Evolutionary conservation across 2,797 vertebrate genomes (phyloP).

Genomic region (Anas bernieri): DNA sequence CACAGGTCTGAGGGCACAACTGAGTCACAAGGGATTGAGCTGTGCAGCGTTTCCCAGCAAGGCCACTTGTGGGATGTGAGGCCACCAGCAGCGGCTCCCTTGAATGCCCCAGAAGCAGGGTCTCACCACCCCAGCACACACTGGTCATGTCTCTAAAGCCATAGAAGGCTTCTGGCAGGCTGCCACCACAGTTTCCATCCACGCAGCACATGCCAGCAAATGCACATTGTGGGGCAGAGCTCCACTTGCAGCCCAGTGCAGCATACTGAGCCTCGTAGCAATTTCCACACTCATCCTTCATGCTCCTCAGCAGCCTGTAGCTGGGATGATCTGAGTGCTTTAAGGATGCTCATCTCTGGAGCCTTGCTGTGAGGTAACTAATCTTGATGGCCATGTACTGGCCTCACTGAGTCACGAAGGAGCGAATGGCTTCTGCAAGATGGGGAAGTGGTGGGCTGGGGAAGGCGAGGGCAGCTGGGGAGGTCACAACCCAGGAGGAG

Average conservation of each 20-base stretch:
- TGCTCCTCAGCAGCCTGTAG: not conserved
- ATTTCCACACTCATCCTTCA: fast-evolving
- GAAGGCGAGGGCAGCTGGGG: not conserved
- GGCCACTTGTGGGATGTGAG: fast-evolving
- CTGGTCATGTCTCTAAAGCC: not conserved
- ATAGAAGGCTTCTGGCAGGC: not conserved
- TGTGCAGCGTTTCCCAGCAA: fast-evolving
- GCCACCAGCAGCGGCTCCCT: not conserved
- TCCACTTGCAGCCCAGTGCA: fast-evolving
- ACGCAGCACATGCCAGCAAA: fast-evolving
- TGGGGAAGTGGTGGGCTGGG: not conserved
- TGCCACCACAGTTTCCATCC: not conserved
- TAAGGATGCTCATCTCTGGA: not conserved
- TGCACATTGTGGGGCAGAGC: not conserved
- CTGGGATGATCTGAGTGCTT: not conserved
- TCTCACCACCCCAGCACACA: not conserved
- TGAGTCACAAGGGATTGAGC: not conserved
- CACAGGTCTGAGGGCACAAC: fast-evolving
- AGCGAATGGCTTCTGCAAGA: not conserved
- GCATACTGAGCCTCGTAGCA: fast-evolving
- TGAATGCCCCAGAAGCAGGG: not conserved
- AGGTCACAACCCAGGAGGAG: not conserved
- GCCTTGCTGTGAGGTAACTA: not conserved
- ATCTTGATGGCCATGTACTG: fast-evolving
- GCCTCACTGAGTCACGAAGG: not conserved